These are phyloP conservation scores for Eurytemora carolleeae DNA, from an alignment of 1,140 invertebrate genomes.

Conservation along the genomic window DNA sequence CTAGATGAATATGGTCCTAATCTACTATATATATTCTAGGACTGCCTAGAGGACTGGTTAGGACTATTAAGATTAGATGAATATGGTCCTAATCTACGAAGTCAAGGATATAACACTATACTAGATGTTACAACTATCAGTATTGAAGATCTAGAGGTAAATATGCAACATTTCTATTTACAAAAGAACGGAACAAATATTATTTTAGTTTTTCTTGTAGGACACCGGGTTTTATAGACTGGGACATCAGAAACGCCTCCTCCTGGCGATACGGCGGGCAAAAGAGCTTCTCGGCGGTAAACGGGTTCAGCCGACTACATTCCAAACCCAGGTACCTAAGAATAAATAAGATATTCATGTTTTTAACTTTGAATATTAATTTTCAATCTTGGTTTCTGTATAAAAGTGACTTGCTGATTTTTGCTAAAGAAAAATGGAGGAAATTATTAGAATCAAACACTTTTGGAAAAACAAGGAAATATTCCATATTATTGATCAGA, in stretches of 20 bases:
- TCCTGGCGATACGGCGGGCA: constrained; percentile 86
- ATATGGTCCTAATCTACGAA: constrained; percentile 63
- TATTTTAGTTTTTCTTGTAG: constrained; percentile 16
- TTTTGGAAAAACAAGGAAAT: no score
- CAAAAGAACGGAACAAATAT: no score
- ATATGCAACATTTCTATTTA: no score
- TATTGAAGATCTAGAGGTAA: constrained; percentile 90
- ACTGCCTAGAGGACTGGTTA: not conserved
- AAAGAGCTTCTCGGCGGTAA: constrained; percentile 68
- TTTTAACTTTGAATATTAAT: no score
- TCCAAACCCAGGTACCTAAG: no score
- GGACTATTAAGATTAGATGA: constrained; percentile 66
- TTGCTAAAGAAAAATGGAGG: no score
- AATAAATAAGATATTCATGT: no score
- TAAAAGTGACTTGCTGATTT: no score
- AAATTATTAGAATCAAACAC: no score
- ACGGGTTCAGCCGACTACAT: not conserved
- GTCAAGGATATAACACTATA: constrained; percentile 81
- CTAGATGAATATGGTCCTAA: no score
- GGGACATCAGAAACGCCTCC: constrained; percentile 90
- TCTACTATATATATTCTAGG: not conserved
- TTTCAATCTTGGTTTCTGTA: no score
- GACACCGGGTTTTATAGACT: constrained; percentile 86
- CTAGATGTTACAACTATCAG: constrained; percentile 65
- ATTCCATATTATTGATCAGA: no score